These are phyloP conservation scores for Tylochromis polylepis DNA, from an alignment of 2,113 vertebrate species.

Conservation along the genomic window DNA sequence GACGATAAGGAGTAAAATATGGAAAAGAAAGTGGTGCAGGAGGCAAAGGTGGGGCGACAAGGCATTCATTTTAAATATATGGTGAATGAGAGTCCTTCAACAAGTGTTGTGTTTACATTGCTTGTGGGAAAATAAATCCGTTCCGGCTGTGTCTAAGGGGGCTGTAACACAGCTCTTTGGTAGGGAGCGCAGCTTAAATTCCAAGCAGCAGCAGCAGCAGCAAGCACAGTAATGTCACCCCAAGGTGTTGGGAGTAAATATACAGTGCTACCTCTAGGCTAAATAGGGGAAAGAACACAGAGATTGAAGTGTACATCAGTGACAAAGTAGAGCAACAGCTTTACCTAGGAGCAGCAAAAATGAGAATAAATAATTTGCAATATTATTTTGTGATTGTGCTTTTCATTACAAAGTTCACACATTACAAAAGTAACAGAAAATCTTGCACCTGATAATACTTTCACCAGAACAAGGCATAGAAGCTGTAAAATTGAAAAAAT, in stretches of 20 bases:
- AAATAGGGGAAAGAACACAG: constrained; percentile 34
- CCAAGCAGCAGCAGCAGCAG: constrained; percentile 25
- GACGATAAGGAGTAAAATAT: constrained; percentile 25
- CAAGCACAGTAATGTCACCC: constrained; percentile 44
- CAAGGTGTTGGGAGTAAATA: constrained; percentile 65
- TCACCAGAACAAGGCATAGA: not conserved
- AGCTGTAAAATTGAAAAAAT: not conserved
- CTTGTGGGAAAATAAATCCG: constrained; percentile 56
- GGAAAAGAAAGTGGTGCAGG: not conserved
- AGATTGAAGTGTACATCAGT: constrained; percentile 29
- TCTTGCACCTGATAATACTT: not conserved
- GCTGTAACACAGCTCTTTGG: constrained; percentile 52
- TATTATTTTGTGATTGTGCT: not conserved
- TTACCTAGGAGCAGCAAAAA: constrained; percentile 1
- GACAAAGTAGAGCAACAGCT: constrained; percentile 2
- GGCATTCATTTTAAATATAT: constrained; percentile 37
- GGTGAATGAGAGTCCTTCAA: constrained; percentile 63
- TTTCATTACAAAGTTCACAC: not conserved
- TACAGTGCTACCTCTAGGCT: constrained; percentile 48
- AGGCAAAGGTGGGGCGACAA: not conserved
- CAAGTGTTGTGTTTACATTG: constrained; percentile 63
- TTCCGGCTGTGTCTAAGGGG: constrained; percentile 45
- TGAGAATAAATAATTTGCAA: not conserved
- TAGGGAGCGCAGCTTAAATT: constrained; percentile 44
- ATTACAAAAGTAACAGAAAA: not conserved